These are phyloP conservation scores for Leucoma salicis DNA, from an alignment of 2,888 invertebrate genomes.

Conservation along the genomic window DNA sequence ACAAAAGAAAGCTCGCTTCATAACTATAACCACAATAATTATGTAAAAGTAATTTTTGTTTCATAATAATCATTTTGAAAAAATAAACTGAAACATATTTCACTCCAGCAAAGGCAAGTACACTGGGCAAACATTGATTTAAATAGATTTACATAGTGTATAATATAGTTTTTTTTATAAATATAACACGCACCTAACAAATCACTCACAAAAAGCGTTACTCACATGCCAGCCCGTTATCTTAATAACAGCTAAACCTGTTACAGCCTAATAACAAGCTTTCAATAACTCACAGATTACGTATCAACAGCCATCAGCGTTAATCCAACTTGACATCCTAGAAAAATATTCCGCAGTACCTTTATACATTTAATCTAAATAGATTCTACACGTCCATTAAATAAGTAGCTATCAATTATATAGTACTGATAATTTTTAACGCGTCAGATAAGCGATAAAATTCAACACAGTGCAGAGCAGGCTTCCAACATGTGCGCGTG, in stretches of 20 bases:
- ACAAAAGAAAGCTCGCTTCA: too few relatives aligned
- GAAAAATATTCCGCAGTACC: constrained; percentile 35
- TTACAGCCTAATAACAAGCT: constrained; percentile 35
- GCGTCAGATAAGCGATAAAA: constrained; percentile 49
- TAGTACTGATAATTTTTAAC: constrained; percentile 55
- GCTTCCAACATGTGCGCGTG: constrained; percentile 70
- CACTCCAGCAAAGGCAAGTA: too few relatives aligned
- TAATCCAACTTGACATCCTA: constrained; percentile 37
- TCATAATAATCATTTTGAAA: too few relatives aligned
- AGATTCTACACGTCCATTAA: constrained; percentile 73
- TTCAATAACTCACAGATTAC: constrained; percentile 40
- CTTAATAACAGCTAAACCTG: constrained; percentile 25
- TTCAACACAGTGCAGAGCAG: constrained; percentile 67
- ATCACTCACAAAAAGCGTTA: constrained; percentile 12
- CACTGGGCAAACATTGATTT: too few relatives aligned
- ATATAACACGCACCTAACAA: too few relatives aligned
- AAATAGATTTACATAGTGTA: too few relatives aligned
- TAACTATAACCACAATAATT: too few relatives aligned
- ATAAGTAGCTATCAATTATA: constrained; percentile 78
- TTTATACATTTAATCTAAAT: constrained; percentile 44
- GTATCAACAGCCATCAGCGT: constrained; percentile 19
- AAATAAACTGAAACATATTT: too few relatives aligned
- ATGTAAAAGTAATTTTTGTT: too few relatives aligned
- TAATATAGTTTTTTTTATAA: too few relatives aligned
- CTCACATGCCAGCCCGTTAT: constrained; percentile 16